These are phyloP conservation scores for Gila robusta DNA, from an alignment of 2,797 vertebrate species.

Conservation along the genomic window DNA sequence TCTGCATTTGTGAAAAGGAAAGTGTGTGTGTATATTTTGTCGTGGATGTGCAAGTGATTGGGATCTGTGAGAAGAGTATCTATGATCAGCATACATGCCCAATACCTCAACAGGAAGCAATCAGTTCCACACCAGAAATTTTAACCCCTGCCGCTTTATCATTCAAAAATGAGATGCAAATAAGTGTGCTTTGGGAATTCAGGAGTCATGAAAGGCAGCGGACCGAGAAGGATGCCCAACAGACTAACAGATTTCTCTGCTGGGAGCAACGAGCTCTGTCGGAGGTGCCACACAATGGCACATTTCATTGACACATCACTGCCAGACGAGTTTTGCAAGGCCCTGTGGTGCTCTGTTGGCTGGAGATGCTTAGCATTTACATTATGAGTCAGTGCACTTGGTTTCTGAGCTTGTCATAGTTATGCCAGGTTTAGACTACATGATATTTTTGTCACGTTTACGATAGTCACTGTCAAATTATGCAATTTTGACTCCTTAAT, in stretches of 20 bases:
- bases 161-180: conserved; percentile 80
- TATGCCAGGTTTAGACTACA: neutral
- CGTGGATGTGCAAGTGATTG: conserved; percentile 43
- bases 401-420: conserved; percentile 27
- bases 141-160: conserved; percentile 65
- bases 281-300: conserved; percentile 62
- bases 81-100: conserved; percentile 61
- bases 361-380: conserved; percentile 32
- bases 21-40: conserved; percentile 48
- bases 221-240: conserved; percentile 68
- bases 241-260: conserved; percentile 76
- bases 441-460: no score
- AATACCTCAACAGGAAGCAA: conserved; percentile 64
- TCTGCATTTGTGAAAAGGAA: conserved; percentile 33
- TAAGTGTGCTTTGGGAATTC: conserved; percentile 73
- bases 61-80: conserved; percentile 49
- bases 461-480: neutral
- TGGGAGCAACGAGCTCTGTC: conserved; percentile 68
- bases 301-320: conserved; percentile 62
- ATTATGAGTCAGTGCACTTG: neutral
- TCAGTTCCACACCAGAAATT: conserved; percentile 73
- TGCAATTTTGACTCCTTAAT: neutral
- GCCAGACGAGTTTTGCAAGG: conserved; percentile 38
- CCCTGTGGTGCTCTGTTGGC: conserved; percentile 21
- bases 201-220: conserved; percentile 63